A percentile compares a stretch with the other conserved stretches of the same genome.
phyloP scores from a whole-genome alignment of 2,113 vertebrate genomes.

The Sapayoa aenigma region DNA sequence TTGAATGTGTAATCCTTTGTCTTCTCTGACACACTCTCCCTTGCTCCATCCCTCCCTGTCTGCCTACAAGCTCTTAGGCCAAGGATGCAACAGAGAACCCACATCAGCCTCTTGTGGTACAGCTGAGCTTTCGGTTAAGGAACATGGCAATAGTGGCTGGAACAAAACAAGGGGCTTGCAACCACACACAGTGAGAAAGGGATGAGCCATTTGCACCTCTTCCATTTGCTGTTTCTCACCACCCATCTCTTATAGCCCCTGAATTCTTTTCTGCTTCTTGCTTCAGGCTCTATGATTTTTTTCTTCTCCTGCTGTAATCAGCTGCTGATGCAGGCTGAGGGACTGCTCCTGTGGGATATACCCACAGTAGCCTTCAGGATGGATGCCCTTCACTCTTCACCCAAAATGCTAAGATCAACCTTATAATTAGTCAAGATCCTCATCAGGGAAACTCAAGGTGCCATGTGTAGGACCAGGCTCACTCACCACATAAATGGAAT shows the following conservation, averaged over 20 bases:
- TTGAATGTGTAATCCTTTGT: neutral
- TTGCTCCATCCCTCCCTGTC: neutral
- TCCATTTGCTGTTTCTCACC: neutral
- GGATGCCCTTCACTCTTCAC: neutral
- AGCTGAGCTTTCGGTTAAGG: neutral
- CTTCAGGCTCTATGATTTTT: neutral
- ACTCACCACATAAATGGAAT: neutral
- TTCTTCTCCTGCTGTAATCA: neutral
- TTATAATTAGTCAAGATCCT: neutral
- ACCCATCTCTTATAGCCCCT: neutral
- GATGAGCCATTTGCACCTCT: neutral
- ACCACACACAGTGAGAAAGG: neutral
- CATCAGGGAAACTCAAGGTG: neutral
- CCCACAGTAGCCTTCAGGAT: neutral
- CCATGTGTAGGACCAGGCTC: neutral
- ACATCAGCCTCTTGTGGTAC: neutral
- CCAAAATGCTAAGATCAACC: neutral
- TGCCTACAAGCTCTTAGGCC: neutral
- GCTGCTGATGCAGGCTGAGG: neutral
- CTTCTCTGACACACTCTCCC: neutral
- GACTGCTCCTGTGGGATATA: neutral
- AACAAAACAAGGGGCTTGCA: neutral
- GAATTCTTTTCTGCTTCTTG: neutral
- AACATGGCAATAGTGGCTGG: neutral
- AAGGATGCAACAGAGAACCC: neutral